phyloP scores from a whole-genome alignment of 2,113 vertebrate genomes.

The Nothobranchius furzeri region DNA sequence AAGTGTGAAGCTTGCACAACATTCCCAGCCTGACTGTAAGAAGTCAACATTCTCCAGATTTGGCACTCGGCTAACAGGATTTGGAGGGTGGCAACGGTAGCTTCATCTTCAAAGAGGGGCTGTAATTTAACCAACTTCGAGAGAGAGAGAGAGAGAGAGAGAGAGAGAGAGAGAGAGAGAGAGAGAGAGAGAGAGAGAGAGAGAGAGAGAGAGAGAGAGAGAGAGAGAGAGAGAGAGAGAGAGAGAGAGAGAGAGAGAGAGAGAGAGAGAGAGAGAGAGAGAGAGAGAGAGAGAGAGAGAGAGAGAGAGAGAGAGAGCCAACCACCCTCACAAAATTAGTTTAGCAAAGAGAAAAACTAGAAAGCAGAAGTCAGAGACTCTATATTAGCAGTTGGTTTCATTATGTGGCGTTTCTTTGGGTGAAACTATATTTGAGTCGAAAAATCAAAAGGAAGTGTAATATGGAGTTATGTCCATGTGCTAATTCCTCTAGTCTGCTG shows the following conservation, averaged over 20 bases:
- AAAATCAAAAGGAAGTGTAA: conserved; percentile 5
- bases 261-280: not conserved
- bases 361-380: conserved; percentile 4
- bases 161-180: too few relatives aligned
- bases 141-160: not conserved
- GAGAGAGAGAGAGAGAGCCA: not conserved
- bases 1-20: not conserved
- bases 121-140: conserved; percentile 3
- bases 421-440: not conserved
- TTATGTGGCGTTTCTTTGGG: not conserved
- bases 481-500: not conserved
- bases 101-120: not conserved
- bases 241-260: not conserved
- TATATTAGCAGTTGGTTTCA: not conserved
- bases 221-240: not conserved
- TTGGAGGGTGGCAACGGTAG: not conserved
- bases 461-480: not conserved
- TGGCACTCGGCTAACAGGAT: conserved; percentile 1
- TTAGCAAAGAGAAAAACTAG: not conserved
- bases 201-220: not conserved
- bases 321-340: conserved; percentile 1
- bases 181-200: not conserved
- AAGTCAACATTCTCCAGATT: conserved; percentile 1
- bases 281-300: not conserved
- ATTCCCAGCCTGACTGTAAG: not conserved